Evolutionary conservation across 2,797 vertebrate genomes (phyloP).

Genomic region (Peromyscus attwateri): DNA sequence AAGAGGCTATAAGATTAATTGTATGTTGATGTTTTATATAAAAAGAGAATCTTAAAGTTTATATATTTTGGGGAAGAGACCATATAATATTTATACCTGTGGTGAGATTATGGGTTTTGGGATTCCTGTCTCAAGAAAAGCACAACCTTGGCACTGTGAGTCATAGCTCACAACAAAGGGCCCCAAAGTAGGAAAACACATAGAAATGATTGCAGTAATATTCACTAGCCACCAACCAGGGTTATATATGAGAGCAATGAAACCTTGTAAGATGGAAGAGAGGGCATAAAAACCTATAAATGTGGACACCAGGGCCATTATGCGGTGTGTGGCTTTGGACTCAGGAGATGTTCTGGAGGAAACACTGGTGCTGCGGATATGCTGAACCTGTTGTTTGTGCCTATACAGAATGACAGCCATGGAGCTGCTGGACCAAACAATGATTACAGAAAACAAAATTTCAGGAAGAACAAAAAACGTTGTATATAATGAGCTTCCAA

Average conservation of each 20-base stretch:
- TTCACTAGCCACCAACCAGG: not conserved
- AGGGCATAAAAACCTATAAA: not conserved
- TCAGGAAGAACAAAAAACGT: not conserved
- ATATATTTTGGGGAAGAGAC: not conserved
- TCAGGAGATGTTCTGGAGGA: no score
- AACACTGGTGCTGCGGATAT: no score
- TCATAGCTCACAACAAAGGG: not conserved
- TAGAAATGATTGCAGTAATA: not conserved
- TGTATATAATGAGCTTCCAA: not conserved
- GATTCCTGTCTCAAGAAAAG: not conserved
- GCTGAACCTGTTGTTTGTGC: not conserved
- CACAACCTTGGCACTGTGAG: not conserved
- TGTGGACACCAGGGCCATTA: not conserved
- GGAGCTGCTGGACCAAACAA: not conserved
- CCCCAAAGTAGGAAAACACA: not conserved
- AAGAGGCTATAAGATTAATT: no score
- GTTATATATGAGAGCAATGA: not conserved
- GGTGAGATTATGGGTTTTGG: no score
- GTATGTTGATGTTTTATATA: no score
- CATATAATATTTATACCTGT: not conserved
- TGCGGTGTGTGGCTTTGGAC: not conserved
- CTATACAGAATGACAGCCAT: not conserved
- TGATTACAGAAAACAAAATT: not conserved
- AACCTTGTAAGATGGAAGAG: not conserved
- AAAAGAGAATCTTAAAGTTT: not conserved